phyloP scores from a whole-genome alignment of 2,797 vertebrate genomes.

The Darevskia mixta region DNA sequence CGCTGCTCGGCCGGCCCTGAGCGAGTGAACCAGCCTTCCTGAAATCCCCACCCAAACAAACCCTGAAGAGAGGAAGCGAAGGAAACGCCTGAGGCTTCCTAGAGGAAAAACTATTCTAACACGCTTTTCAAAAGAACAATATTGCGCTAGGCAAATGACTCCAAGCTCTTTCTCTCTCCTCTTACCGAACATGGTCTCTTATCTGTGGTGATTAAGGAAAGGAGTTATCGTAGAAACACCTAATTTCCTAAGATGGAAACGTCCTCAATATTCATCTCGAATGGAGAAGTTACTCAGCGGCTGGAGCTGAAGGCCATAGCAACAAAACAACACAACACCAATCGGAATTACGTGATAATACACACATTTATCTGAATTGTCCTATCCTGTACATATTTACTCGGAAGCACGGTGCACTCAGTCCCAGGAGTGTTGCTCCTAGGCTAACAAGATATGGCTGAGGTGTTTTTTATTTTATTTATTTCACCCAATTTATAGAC shows the following conservation, averaged over 20 bases:
- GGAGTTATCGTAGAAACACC: slow-evolving; percentile 2
- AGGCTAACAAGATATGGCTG: background rate
- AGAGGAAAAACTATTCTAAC: slow-evolving; percentile 47
- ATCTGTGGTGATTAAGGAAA: slow-evolving; percentile 27
- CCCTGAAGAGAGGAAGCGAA: slow-evolving; percentile 70
- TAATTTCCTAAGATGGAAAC: slow-evolving; percentile 6
- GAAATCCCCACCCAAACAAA: slow-evolving; percentile 74
- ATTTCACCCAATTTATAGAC: background rate
- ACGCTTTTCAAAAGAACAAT: slow-evolving; percentile 38
- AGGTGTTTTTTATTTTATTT: too few species aligned
- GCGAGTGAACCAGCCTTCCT: slow-evolving; percentile 54
- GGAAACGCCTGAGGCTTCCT: slow-evolving; percentile 71
- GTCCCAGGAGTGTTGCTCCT: background rate
- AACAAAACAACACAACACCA: background rate
- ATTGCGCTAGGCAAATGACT: slow-evolving; percentile 58
- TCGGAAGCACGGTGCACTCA: background rate
- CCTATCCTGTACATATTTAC: background rate
- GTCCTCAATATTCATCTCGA: background rate
- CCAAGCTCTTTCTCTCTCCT: background rate
- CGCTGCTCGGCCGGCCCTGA: too few species aligned
- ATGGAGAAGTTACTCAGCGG: background rate
- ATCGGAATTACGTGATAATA: background rate
- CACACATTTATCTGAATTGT: background rate
- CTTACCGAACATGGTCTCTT: slow-evolving; percentile 53
- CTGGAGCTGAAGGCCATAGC: too few species aligned